Percentiles rank a stretch among this genome's conserved stretches.
These are phyloP conservation scores for Clytia hemisphaerica DNA, from an alignment of 30 jellyfish, hydroid and myxozoan genomes.

Conservation along the genomic window DNA sequence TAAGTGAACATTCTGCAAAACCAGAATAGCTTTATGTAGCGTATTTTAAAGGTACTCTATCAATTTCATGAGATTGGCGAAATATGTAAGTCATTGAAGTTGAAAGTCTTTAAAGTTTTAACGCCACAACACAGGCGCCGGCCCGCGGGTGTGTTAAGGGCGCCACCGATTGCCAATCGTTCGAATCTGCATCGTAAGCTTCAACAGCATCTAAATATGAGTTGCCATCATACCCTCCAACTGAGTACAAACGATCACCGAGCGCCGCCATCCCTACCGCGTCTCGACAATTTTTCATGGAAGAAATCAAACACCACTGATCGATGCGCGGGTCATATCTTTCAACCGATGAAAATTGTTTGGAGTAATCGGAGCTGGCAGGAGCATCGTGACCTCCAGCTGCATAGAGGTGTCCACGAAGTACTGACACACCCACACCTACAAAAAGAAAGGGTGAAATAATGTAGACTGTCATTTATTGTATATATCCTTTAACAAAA, in stretches of 20 bases:
- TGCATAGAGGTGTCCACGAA: constrained; percentile 81
- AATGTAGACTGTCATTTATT: no score
- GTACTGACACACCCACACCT: constrained; percentile 97
- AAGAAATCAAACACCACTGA: constrained; percentile 82
- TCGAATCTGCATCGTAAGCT: constrained; percentile 83
- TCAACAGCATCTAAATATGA: constrained; percentile 88
- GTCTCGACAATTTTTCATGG: constrained; percentile 88
- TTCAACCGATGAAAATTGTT: constrained; percentile 82
- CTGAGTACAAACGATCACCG: constrained; percentile 83
- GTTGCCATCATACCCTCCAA: constrained; percentile 95
- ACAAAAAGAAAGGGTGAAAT: background rate
- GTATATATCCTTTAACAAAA: no score
- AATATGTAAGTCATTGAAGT: no score
- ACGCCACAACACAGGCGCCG: constrained; percentile 93
- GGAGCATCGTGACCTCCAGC: constrained; percentile 98
- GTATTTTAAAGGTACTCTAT: no score
- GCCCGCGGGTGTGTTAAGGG: constrained; percentile 78
- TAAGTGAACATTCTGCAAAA: no score
- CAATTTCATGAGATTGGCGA: no score
- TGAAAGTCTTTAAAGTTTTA: constrained; percentile 45
- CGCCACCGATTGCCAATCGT: constrained; percentile 84
- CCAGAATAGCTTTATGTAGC: no score
- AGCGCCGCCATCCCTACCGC: constrained; percentile 95
- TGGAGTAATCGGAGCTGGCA: constrained; percentile 64
- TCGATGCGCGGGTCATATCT: constrained; percentile 85